Evolutionary conservation across 2,113 vertebrate genomes (phyloP), one percentile per base, ranked within the genome.

Genomic region (Osmerus mordax): DNA sequence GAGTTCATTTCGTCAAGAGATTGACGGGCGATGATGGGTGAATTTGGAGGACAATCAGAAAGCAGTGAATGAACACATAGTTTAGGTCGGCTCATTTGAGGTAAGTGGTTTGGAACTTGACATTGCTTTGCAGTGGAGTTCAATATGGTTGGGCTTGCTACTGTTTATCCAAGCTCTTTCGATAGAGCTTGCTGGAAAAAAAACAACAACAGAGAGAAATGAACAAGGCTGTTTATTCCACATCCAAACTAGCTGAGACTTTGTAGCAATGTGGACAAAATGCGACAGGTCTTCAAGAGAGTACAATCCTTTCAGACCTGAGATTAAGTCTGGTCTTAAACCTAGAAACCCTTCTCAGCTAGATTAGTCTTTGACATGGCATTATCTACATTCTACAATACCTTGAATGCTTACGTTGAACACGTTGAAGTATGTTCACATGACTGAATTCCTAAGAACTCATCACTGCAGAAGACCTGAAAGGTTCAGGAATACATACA

Each of bases 381-480:
- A 47, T 47, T 47, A 47, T 47, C 41, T 9, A 47, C 41, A 47
- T 1, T 47, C 9, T 47, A 47, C 41, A 47, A 47, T 5, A 47
- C 41, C 41, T 47, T 12, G 12, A 25, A 60, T 60, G 19, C 58
- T 60, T 60, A 13, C 16, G 3, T 2, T 23, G 58, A 60, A 23
- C 61, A 52, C 81, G 82, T 78, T 78, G 85, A 83, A 78, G 87
- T 70, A 72, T 67, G 47, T 76, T 47, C 41, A 47, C 41, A 12
- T 47, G 41, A 47, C 41, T 47, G 41, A 47, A 47, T 47, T 47
- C 9, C 41, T 11, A 12, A 47, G 41, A 47, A 47, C 41, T 47
- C 41, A 47, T 47, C 41, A 47, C 9, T 47, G 9, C 41, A 28
- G 25, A 28, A 28, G 3, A 28, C 25, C 25, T 28, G 25, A 28